Conservation (phyloP, 2,797 vertebrate genomes). For the Sebastes elongatus region DNA sequence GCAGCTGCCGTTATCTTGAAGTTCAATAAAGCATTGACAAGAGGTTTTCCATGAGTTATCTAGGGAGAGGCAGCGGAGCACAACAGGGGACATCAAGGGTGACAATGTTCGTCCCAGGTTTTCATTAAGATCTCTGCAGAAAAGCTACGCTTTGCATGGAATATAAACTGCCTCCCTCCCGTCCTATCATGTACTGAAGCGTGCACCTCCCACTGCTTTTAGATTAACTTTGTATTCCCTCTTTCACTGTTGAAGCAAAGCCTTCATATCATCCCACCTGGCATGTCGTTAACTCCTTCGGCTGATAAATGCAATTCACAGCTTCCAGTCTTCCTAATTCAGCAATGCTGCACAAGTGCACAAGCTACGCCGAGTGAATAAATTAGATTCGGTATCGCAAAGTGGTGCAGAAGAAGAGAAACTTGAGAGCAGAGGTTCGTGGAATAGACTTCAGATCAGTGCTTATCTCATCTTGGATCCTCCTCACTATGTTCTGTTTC, state of each 20-base stretch:
- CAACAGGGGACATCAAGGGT: constrained; percentile 57
- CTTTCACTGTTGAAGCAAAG: constrained; percentile 55
- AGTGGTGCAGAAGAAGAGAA: constrained; percentile 17
- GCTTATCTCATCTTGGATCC: constrained; percentile 30
- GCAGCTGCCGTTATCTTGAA: constrained; percentile 58
- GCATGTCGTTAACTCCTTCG: constrained; percentile 63
- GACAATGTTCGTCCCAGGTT: constrained; percentile 64
- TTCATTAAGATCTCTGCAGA: constrained; percentile 71
- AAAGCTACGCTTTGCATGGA: constrained; percentile 49
- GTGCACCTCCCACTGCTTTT: constrained; percentile 63
- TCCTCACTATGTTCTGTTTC: constrained; percentile 15
- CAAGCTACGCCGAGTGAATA: constrained; percentile 46
- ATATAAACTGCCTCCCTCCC: constrained; percentile 49
- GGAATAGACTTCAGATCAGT: constrained; percentile 54
- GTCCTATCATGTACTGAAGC: constrained; percentile 53
- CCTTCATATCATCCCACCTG: constrained; percentile 71
- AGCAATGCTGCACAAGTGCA: constrained; percentile 38
- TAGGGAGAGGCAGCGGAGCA: constrained; percentile 53
- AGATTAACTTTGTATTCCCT: constrained; percentile 71
- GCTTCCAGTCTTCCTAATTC: constrained; percentile 65
- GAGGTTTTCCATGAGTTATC: constrained; percentile 64
- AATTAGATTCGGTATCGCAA: constrained; percentile 56
- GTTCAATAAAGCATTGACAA: constrained; percentile 60
- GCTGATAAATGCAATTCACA: constrained; percentile 73
- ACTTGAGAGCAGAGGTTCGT: constrained; percentile 35